These are phyloP conservation scores for Lepus oiostolus DNA, from an alignment of 2,797 vertebrate genomes.

Conservation along the genomic window DNA sequence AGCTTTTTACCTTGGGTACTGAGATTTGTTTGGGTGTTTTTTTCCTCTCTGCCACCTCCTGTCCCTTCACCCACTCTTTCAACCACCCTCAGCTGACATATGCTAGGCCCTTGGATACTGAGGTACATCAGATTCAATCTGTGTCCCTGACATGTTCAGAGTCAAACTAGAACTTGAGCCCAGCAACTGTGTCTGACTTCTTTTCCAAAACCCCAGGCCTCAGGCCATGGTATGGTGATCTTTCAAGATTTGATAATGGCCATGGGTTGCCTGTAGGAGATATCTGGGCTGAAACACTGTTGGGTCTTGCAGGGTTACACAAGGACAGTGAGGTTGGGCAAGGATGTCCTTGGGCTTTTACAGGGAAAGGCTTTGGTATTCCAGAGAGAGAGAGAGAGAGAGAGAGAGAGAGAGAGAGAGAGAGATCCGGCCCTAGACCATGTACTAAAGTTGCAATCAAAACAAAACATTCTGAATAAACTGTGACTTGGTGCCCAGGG, in stretches of 20 bases:
- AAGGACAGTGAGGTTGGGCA: background rate
- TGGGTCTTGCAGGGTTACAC: background rate
- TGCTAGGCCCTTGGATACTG: background rate
- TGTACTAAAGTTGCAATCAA: background rate
- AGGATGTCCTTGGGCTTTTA: background rate
- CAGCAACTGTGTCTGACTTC: background rate
- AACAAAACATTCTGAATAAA: background rate
- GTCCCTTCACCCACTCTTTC: background rate
- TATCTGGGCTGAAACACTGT: background rate
- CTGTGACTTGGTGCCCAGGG: background rate
- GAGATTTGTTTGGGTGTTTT: background rate
- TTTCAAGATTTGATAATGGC: conserved; percentile 35
- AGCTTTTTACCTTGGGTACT: background rate
- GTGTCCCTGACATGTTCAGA: background rate
- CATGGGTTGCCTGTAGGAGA: background rate
- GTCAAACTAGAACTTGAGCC: background rate
- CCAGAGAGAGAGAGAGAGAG: background rate
- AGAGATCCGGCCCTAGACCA: background rate
- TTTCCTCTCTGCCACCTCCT: background rate
- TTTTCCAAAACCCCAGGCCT: background rate
- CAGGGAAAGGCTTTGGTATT: background rate
- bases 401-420: background rate
- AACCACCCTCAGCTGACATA: background rate
- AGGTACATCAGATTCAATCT: background rate
- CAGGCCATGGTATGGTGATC: background rate